Evolutionary conservation across 2,113 vertebrate species (phyloP).

Genomic region (Tyrannus savana): DNA sequence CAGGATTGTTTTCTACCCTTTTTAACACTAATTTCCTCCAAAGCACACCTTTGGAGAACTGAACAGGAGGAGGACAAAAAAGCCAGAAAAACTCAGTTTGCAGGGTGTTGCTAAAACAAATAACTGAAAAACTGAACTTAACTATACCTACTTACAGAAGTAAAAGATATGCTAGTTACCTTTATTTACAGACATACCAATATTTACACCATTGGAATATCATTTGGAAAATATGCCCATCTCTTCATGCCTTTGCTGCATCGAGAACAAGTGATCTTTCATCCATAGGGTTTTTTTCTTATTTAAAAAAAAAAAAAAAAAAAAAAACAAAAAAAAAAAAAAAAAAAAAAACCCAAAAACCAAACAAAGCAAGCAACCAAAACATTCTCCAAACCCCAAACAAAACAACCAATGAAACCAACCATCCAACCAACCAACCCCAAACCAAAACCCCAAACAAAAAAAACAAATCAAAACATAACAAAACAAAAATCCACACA

Average conservation of each 20-base stretch:
- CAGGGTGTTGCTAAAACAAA: neutral
- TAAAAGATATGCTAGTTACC: fast-evolving
- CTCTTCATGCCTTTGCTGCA: neutral
- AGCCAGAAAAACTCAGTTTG: neutral
- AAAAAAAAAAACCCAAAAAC: too few species aligned
- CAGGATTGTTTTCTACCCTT: neutral
- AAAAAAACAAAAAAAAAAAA: too few species aligned
- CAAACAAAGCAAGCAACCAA: neutral
- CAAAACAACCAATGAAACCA: neutral
- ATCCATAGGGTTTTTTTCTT: fast-evolving
- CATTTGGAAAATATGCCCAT: neutral
- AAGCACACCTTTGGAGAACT: neutral
- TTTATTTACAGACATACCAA: neutral
- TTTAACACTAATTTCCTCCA: neutral
- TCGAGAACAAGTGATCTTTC: neutral
- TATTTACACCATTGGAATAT: neutral
- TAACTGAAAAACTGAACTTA: neutral
- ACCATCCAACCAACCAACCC: too few species aligned
- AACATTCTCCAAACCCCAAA: neutral
- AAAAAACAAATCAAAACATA: neutral
- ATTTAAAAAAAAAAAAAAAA: neutral
- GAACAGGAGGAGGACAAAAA: neutral
- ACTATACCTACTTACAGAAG: neutral
- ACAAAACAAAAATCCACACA: neutral
- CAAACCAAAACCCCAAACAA: too few species aligned